Percentiles rank a stretch among this genome's conserved stretches.
phyloP scores from a whole-genome alignment of 2,888 invertebrate species.

The Galeopsomyia nigrocyanea region DNA sequence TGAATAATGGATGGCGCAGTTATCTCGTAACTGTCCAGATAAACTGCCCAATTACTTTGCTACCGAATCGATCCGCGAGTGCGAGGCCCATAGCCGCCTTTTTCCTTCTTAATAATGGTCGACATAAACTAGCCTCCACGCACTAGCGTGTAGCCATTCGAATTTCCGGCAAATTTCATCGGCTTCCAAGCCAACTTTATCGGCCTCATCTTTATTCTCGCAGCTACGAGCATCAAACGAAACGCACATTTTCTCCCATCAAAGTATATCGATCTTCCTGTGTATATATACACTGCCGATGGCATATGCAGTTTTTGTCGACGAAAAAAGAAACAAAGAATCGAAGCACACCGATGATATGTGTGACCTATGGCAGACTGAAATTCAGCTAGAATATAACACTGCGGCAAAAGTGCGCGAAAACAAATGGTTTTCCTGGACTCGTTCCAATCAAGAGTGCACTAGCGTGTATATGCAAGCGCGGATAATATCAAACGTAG shows the following conservation, averaged over 20 bases:
- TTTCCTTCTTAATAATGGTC: constrained; percentile 45
- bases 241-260: no score
- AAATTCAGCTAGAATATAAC: no score
- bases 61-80: constrained; percentile 37
- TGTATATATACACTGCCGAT: no score
- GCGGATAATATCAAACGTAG: constrained; percentile 22
- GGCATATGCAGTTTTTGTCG: no score
- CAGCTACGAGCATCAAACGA: no score
- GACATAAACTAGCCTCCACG: constrained; percentile 31
- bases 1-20: constrained; percentile 51
- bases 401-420: not conserved
- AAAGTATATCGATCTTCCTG: no score
- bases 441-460: not conserved
- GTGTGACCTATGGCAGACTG: no score
- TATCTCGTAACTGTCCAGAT: constrained; percentile 51
- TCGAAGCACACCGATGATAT: no score
- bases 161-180: constrained; percentile 21
- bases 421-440: constrained; percentile 17
- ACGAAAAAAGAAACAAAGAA: no score
- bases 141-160: not conserved
- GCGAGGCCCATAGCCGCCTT: constrained; percentile 18
- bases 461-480: constrained; percentile 3
- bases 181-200: constrained; percentile 8
- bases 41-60: constrained; percentile 52
- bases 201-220: constrained; percentile 17